Evolutionary conservation across 2,797 vertebrate genomes (phyloP).

Genomic region (Sebastes minor): DNA sequence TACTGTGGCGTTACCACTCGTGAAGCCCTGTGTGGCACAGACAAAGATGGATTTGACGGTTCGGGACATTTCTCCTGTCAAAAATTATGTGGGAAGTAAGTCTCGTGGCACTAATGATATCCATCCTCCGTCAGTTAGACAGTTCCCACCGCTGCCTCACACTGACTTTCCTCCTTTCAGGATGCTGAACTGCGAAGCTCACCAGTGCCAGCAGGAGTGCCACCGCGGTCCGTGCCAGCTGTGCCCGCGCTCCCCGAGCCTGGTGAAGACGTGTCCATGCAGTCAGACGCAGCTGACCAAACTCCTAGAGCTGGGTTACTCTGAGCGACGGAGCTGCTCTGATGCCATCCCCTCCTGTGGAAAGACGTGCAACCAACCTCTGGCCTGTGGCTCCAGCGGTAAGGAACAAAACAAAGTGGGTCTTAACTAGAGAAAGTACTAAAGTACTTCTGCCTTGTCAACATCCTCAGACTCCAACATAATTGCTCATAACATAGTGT

Average conservation of each 20-base stretch:
- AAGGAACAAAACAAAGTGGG: constrained; percentile 41
- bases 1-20: constrained; percentile 89
- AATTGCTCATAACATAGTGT: not conserved
- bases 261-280: constrained; percentile 91
- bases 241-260: constrained; percentile 88
- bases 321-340: constrained; percentile 87
- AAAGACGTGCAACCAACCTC: constrained; percentile 92
- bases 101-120: not conserved
- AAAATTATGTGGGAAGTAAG: constrained; percentile 93
- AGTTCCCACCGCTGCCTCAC: not conserved
- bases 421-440: not conserved
- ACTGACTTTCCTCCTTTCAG: constrained; percentile 64
- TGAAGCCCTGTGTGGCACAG: constrained; percentile 89
- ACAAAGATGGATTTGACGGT: constrained; percentile 86
- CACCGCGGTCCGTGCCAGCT: constrained; percentile 89
- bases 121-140: not conserved
- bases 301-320: constrained; percentile 91
- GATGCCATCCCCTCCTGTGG: constrained; percentile 95
- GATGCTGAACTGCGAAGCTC: constrained; percentile 91
- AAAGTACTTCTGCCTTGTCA: accelerated
- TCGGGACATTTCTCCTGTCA: constrained; percentile 91
- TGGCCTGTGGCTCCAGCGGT: constrained; percentile 93
- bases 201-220: constrained; percentile 89
- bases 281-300: constrained; percentile 92
- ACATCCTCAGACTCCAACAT: not conserved